These are phyloP conservation scores for Hydrolagus colliei DNA, from an alignment of 2,797 vertebrate genomes.

Conservation along the genomic window DNA sequence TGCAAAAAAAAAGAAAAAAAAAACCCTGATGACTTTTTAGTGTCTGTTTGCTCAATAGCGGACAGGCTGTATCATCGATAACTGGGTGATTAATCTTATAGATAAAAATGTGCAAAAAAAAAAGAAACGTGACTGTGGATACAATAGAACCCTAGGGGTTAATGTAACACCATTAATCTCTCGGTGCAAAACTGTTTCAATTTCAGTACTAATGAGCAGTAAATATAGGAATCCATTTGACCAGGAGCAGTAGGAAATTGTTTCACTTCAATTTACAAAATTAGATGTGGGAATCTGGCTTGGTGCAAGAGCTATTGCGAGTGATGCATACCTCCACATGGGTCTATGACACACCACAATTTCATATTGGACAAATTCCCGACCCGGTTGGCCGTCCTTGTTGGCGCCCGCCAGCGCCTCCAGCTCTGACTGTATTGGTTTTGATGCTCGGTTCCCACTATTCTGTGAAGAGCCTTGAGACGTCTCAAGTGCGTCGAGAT, in stretches of 20 bases:
- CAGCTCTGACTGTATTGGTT: too few relatives aligned
- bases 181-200: constrained; percentile 16
- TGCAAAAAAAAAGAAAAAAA: not conserved
- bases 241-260: not conserved
- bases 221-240: not conserved
- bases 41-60: constrained; percentile 6
- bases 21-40: not conserved
- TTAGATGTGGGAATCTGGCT: not conserved
- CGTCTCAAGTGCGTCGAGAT: too few relatives aligned
- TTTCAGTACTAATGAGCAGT: not conserved
- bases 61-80: not conserved
- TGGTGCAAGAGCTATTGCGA: not conserved
- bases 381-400: too few relatives aligned
- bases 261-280: not conserved
- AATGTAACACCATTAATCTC: constrained; percentile 21
- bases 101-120: constrained; percentile 15
- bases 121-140: constrained; percentile 2
- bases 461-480: too few relatives aligned
- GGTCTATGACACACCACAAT: too few relatives aligned
- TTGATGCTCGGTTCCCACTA: too few relatives aligned
- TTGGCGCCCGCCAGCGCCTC: too few relatives aligned
- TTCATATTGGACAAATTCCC: too few relatives aligned
- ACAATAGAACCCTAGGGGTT: constrained; percentile 20
- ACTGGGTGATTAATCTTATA: constrained; percentile 21
- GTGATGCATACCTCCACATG: too few relatives aligned